Conservation (phyloP, 1,140 invertebrate genomes). For the Cydia strobilella region DNA sequence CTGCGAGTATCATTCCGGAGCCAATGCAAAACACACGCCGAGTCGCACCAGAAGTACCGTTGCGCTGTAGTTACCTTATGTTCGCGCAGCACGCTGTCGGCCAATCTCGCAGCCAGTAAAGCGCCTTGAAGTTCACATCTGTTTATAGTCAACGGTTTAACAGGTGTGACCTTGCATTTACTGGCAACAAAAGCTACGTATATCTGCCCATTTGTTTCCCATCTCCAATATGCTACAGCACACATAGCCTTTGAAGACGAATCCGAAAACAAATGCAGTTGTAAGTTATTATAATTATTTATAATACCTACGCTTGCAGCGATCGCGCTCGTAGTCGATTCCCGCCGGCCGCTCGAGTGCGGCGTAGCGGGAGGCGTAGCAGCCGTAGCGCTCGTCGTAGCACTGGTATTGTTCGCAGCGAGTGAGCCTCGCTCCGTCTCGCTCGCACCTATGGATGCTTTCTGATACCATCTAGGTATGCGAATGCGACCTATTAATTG, state of each 20-base stretch:
- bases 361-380: not conserved
- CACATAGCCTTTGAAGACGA: not conserved
- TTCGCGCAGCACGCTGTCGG: not conserved
- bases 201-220: not conserved
- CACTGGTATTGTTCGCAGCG: not conserved
- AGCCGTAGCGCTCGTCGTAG: not conserved
- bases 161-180: not conserved
- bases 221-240: slow-evolving; percentile 15
- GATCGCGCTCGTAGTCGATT: not conserved
- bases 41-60: slow-evolving; percentile 21
- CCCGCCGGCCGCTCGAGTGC: not conserved
- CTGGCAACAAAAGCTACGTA: not conserved
- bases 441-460: not conserved
- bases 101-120: not conserved
- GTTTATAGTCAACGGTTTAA: not conserved
- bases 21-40: slow-evolving; percentile 4
- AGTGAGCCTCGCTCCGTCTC: not conserved
- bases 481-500: not conserved
- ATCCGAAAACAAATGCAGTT: slow-evolving; percentile 21
- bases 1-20: not conserved
- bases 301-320: not conserved
- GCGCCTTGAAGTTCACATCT: slow-evolving; percentile 14
- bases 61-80: not conserved
- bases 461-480: slow-evolving; percentile 17
- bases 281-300: not conserved